Percentiles rank a stretch among this genome's conserved stretches.
Evolutionary conservation across 2,113 vertebrate genomes (phyloP).

Genomic region (Corydoras sp.): DNA sequence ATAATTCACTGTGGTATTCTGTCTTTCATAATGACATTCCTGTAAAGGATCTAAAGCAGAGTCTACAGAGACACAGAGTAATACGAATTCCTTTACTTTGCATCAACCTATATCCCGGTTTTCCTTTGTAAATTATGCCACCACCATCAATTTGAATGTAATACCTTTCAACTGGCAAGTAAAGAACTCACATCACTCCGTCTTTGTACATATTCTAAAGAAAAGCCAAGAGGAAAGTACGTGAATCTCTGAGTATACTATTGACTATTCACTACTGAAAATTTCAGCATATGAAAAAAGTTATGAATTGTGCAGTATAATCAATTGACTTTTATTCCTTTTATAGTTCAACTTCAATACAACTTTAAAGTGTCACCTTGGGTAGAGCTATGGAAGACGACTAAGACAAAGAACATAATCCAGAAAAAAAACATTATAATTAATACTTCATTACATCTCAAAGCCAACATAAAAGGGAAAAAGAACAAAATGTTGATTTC

Average conservation of each 20-base stretch:
- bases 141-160: background rate
- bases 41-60: background rate
- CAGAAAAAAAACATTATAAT: constrained; percentile 3
- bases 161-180: background rate
- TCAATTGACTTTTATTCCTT: constrained; percentile 48
- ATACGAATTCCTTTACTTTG: background rate
- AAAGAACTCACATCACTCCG: background rate
- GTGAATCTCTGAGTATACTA: background rate
- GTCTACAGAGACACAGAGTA: background rate
- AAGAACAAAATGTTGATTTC: background rate
- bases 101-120: too few relatives aligned
- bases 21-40: background rate
- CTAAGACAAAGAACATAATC: constrained; percentile 3
- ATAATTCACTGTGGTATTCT: background rate
- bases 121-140: too few relatives aligned
- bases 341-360: constrained; percentile 22
- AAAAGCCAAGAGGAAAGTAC: constrained; percentile 5
- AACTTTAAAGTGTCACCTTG: constrained; percentile 34
- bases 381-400: background rate
- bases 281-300: background rate
- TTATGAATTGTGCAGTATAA: constrained; percentile 48
- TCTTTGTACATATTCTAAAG: background rate
- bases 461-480: background rate
- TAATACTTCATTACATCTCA: background rate
- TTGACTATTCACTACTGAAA: background rate